These are phyloP conservation scores for Saimiri boliviensis DNA, from an alignment of 2,113 vertebrate species.

Conservation along the genomic window DNA sequence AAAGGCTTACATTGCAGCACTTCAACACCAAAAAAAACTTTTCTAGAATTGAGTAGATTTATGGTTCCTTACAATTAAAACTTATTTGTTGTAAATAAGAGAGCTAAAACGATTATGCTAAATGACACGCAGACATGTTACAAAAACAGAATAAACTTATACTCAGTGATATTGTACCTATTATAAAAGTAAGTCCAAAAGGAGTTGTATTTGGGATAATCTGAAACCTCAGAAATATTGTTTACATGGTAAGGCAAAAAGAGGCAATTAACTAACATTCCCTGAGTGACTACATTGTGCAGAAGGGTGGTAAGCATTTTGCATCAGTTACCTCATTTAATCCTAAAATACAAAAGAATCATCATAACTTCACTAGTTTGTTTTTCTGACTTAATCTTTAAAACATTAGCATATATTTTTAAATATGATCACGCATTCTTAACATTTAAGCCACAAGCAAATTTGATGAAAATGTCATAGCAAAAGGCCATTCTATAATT, in stretches of 20 bases:
- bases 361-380: not conserved
- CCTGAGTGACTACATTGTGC: not conserved
- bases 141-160: not conserved
- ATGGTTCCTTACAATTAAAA: not conserved
- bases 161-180: not conserved
- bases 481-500: not conserved
- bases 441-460: not conserved
- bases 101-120: not conserved
- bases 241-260: not conserved
- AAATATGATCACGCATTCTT: not conserved
- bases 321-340: not conserved
- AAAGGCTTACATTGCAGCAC: not conserved
- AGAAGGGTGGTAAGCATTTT: not conserved
- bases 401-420: not conserved
- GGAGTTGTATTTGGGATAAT: not conserved
- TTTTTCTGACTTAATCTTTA: not conserved
- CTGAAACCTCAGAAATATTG: not conserved
- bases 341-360: not conserved
- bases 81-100: not conserved
- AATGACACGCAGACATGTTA: not conserved
- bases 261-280: not conserved
- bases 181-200: not conserved
- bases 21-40: not conserved
- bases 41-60: not conserved
- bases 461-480: not conserved